Base-by-base conservation (phyloP, 1,140 invertebrate species). In the Zaprionus africanus region DNA sequence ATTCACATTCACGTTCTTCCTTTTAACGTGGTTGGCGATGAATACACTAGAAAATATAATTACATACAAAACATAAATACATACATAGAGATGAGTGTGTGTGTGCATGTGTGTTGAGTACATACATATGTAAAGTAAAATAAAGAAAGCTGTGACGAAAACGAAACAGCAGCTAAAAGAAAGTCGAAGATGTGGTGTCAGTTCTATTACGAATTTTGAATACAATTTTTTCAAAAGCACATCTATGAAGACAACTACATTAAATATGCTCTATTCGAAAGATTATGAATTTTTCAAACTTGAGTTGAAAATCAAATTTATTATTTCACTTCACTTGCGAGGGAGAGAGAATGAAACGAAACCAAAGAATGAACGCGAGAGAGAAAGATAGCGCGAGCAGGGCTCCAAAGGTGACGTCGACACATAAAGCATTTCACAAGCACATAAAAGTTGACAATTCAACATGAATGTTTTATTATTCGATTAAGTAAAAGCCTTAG, bases 1-100 rank as follows among this genome's bases (percentile, higher is more conserved):
- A 90, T 88, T 81, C 85, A 88, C 85, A 90, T 90, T 79, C 86
- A 90, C 85, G 85, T 82, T 82, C 86, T 88, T 90, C 82, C 79
- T 88, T 90, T 90, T 90, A 88, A 88, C 85, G 85, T 88, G 85
- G 85, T 81, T 90, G 86, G 86, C 82, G 85, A 85, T 79, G 76
- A 90, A 88, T 85, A 88, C 85, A 90, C 85, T 88, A 83, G 66
- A 77, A 66, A 66, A 85, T 74, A 81, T 58, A 76, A 81, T 78
- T 82, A 64, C 79, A 88, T 65, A 81, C 77, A 79, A 79, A 82
- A 82, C 70, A 77, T 79, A 74, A 75, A 83, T 62, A 77, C 73
- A 26, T 64, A 59, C 57, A 49, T 58, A 63, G 43, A 65, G 43
- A 76, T 70, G 9, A 34, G 63, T 65, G 38, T 69, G 58, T 69